Percentiles rank a stretch among this genome's conserved stretches.
Evolutionary conservation across 2,888 invertebrate species (phyloP).

Genomic region (Ormyrus rosae): DNA sequence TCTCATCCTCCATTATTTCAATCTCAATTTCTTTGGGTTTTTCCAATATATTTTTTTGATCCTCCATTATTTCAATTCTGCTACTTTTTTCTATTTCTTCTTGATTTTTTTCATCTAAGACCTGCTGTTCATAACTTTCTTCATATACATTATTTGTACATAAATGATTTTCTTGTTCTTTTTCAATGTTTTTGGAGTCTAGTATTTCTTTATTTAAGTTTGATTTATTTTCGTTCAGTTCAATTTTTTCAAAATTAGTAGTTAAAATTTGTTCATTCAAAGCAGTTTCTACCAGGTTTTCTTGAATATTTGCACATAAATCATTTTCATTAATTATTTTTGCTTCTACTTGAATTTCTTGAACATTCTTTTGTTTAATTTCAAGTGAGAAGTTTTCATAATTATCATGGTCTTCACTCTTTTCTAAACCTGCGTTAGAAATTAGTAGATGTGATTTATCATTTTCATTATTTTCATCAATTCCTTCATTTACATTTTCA

Average conservation of each 20-base stretch:
- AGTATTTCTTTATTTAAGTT: neutral
- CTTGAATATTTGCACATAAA: too few relatives aligned
- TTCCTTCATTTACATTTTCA: constrained; percentile 8
- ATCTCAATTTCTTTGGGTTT: too few relatives aligned
- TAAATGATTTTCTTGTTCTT: neutral
- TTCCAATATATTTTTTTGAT: too few relatives aligned
- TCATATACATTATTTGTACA: neutral
- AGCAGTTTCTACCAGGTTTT: too few relatives aligned
- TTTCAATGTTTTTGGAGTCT: neutral
- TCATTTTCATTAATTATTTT: constrained; percentile 16
- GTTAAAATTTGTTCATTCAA: neutral
- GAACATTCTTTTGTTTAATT: constrained; percentile 7
- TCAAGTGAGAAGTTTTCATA: neutral
- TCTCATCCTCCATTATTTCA: too few relatives aligned
- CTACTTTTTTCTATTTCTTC: too few relatives aligned
- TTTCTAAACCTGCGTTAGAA: neutral
- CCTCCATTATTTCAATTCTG: too few relatives aligned
- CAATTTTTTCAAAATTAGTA: neutral
- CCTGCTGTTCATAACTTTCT: neutral
- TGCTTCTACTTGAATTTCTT: constrained; percentile 11
- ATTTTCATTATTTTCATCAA: neutral
- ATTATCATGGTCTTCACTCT: constrained; percentile 16
- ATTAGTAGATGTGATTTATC: neutral
- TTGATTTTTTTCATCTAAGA: too few relatives aligned
- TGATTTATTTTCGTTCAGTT: neutral